Evolutionary conservation across 2,113 vertebrate species (phyloP), one percentile per base, ranked within the genome.

Genomic region (Lepus americanus): DNA sequence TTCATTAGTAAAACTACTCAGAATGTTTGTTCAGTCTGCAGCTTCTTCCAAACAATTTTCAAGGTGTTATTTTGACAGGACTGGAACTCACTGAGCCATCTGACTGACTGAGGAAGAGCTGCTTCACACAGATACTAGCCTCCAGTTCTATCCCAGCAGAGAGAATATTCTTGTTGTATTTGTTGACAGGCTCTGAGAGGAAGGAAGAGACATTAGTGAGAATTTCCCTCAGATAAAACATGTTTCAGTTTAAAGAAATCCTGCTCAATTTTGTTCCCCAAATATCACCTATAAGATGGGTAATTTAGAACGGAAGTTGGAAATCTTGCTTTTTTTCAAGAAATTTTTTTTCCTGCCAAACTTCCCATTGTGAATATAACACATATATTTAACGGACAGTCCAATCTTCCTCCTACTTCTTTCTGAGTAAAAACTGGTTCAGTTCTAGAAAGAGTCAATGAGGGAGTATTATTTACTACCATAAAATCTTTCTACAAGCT

Each of bases 201-300:
- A 98, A 98, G 98, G 98, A 98, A 98, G 95, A 97, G 92, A 97
- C 97, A 96, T 97, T 96, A 98, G 95, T 97, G 96, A 98, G 97
- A 98, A 98, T 97, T 98, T 98, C 96, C 98, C 97, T 96, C 98
- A 97, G 97, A 98, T 98, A 98, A 98, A 96, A 97, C 69, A 76
- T 64, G 64, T 94, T 95, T 94, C 94, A 90, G 90, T 95, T 98
- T 97, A 97, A 91, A 98, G 97, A 98, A 98, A 98, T 97, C 59
- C 92, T 93, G 79, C 96, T 97, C 69, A 93, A 92, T 95, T 97
- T 92, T 97, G 55, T 95, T 97, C 83, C 95, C 78, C 95, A 97
- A 95, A 96, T 97, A 97, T 79, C 94, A 96, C 86, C 96, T 67
- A 90, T 90, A 36, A 96, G 49, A 72, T 90, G 86, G 94, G 44